Percentiles rank a stretch among this genome's conserved stretches.
phyloP scores from a whole-genome alignment of 2,888 invertebrate species.

The Leptinotarsa haldemani region DNA sequence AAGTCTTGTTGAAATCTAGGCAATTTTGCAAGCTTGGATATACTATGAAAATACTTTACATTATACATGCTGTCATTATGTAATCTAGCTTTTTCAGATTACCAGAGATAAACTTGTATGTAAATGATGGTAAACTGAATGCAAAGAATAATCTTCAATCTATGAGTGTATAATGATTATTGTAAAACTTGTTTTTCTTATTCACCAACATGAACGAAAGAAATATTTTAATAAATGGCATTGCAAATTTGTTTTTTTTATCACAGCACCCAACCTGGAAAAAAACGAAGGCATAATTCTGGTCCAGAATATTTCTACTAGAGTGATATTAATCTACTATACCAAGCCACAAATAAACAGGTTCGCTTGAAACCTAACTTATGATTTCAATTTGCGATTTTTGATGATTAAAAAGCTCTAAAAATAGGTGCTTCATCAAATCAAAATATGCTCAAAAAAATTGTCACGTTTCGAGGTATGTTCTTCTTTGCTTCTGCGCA shows the following conservation, averaged over 20 bases:
- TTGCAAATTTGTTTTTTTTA: conserved; percentile 31
- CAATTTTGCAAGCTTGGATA: background rate
- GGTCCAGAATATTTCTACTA: too few species aligned
- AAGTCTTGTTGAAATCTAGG: too few species aligned
- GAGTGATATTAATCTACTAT: too few species aligned
- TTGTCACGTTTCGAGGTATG: too few species aligned
- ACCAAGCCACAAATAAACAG: too few species aligned
- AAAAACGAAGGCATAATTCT: background rate
- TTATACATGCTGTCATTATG: background rate
- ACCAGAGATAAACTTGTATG: background rate
- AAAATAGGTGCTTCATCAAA: too few species aligned
- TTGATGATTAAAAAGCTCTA: too few species aligned
- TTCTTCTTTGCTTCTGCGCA: too few species aligned
- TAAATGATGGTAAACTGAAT: conserved; percentile 9
- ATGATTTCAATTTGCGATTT: too few species aligned
- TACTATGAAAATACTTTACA: background rate
- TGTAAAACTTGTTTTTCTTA: conserved; percentile 37
- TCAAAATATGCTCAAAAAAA: too few species aligned
- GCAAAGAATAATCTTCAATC: conserved; percentile 21
- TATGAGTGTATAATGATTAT: conserved; percentile 23
- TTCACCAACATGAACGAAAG: conserved; percentile 52
- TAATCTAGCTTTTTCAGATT: background rate
- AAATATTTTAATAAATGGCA: conserved; percentile 53
- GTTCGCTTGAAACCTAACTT: too few species aligned
- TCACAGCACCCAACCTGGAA: background rate